A percentile compares a stretch with the other conserved stretches of the same genome.
Conservation (phyloP, 2,888 invertebrate genomes). For the Cantharis rufa region DNA sequence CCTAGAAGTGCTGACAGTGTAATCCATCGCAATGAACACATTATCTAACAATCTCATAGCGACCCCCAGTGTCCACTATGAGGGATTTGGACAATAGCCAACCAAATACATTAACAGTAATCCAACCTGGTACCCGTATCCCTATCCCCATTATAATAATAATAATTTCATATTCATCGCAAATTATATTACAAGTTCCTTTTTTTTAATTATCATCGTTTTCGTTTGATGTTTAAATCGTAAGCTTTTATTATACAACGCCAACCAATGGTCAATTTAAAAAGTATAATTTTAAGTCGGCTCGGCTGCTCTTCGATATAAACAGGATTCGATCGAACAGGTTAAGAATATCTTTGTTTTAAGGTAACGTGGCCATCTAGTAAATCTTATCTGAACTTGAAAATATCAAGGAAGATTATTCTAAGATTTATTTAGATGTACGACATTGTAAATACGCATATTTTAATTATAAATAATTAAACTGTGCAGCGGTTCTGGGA, state of each 20-base stretch:
- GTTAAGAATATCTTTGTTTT: constrained; percentile 47
- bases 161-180: constrained; percentile 2
- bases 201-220: background rate
- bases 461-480: constrained; percentile 27
- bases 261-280: constrained; percentile 20
- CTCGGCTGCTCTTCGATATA: constrained; percentile 46
- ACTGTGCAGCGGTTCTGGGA: constrained; percentile 23
- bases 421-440: background rate
- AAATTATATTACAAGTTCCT: background rate
- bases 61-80: constrained; percentile 29
- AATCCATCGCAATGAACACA: constrained; percentile 33
- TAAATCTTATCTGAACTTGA: constrained; percentile 25
- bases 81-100: constrained; percentile 37
- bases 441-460: constrained; percentile 35
- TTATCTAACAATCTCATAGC: constrained; percentile 32
- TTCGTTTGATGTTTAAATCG: background rate
- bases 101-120: constrained; percentile 29
- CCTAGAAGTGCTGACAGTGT: constrained; percentile 31
- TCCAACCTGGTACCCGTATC: constrained; percentile 34
- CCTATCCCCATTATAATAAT: constrained; percentile 7
- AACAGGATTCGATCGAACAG: constrained; percentile 47
- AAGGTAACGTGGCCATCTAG: constrained; percentile 49
- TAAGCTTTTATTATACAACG: constrained; percentile 6
- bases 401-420: constrained; percentile 2
- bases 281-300: constrained; percentile 37